A percentile compares a stretch with the other conserved stretches of the same genome.
Evolutionary conservation across 2,888 invertebrate species (phyloP).

Genomic region (Entomobrya proxima): DNA sequence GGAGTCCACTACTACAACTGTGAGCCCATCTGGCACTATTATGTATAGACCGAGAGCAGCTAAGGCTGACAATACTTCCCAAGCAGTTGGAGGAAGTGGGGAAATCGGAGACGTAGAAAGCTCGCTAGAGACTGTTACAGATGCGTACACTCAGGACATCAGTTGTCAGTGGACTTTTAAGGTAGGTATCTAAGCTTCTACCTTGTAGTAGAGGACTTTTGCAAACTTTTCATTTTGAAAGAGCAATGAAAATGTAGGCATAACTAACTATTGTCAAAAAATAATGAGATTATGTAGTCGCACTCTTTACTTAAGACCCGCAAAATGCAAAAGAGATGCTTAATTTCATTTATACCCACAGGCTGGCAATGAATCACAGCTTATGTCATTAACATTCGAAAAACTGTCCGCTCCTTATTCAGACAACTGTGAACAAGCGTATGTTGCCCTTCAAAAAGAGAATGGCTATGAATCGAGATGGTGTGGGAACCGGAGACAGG

Average conservation of each 20-base stretch:
- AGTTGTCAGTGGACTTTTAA: conserved; percentile 73
- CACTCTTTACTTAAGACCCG: not conserved
- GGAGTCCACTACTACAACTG: conserved; percentile 31
- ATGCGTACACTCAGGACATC: conserved; percentile 52
- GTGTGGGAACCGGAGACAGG: conserved; percentile 74
- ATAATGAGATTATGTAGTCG: not conserved
- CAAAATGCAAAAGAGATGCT: not conserved
- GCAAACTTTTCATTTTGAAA: no score
- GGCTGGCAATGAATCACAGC: conserved; percentile 73
- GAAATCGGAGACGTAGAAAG: conserved; percentile 4
- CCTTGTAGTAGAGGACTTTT: no score
- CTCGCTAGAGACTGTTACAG: not conserved
- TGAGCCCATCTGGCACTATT: conserved; percentile 34
- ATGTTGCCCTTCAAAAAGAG: conserved; percentile 74
- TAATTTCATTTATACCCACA: conserved; percentile 28
- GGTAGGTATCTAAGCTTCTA: conserved; percentile 57
- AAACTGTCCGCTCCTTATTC: conserved; percentile 70
- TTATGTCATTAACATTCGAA: conserved; percentile 72
- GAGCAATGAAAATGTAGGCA: no score
- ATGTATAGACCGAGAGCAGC: not conserved
- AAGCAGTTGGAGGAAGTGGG: not conserved
- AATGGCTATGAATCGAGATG: conserved; percentile 74
- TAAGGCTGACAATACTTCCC: not conserved
- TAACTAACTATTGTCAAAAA: no score
- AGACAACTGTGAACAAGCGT: conserved; percentile 69